A percentile compares a stretch with the other conserved stretches of the same genome.
Evolutionary conservation across 2,113 vertebrate genomes (phyloP).

Genomic region (Micronisus gabar): DNA sequence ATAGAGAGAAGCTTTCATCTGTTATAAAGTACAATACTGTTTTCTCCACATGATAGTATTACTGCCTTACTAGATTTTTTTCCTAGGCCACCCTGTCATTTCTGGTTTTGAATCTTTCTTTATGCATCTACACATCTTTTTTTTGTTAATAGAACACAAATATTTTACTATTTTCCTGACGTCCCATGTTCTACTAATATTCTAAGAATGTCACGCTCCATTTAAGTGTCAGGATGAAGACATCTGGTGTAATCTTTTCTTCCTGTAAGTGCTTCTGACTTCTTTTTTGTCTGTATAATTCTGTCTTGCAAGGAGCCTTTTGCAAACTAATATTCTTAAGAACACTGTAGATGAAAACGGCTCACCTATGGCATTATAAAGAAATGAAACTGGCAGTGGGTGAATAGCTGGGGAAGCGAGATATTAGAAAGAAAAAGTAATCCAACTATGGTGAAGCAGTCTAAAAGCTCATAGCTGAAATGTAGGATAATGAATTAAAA

Average conservation of each 20-base stretch:
- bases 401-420: neutral
- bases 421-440: neutral
- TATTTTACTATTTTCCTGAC: neutral
- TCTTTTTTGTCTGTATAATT: conserved; percentile 32
- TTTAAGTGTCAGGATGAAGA: conserved; percentile 48
- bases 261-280: conserved; percentile 11
- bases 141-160: neutral
- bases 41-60: neutral
- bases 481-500: neutral
- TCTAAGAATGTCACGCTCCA: neutral
- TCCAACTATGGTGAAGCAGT: neutral
- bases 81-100: neutral
- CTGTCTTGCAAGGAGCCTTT: conserved; percentile 7
- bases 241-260: conserved; percentile 27
- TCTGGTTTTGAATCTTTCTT: neutral
- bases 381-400: neutral
- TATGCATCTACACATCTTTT: neutral
- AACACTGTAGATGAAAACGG: neutral
- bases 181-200: neutral
- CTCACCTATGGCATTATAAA: neutral
- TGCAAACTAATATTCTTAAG: conserved; percentile 36
- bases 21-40: neutral
- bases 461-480: neutral
- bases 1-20: conserved; percentile 11
- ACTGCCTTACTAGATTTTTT: neutral